Evolutionary conservation across 2,797 vertebrate species (phyloP).

Genomic region (Enteromius afrohamiltoni): DNA sequence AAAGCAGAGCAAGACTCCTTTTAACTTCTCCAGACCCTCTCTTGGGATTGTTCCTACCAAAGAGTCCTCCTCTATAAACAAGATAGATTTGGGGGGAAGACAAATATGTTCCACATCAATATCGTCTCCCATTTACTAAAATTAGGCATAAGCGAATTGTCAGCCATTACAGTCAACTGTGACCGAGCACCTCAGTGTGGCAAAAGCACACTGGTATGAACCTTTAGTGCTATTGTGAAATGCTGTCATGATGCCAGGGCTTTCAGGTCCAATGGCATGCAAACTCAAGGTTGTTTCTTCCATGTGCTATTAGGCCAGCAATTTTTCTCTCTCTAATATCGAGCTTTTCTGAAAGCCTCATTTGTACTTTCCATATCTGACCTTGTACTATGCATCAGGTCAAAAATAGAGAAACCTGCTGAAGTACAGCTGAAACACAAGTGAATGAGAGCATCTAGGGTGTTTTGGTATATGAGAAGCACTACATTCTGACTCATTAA

Average conservation of each 20-base stretch:
- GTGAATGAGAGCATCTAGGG: not conserved
- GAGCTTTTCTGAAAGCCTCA: slow-evolving; percentile 36
- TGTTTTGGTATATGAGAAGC: slow-evolving; percentile 43
- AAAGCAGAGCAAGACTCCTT: slow-evolving; percentile 4
- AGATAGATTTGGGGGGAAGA: slow-evolving; percentile 36
- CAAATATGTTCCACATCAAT: slow-evolving; percentile 37
- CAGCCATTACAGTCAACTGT: slow-evolving; percentile 56
- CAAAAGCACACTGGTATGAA: slow-evolving; percentile 38
- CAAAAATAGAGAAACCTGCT: slow-evolving; percentile 18
- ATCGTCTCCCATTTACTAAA: slow-evolving; percentile 50
- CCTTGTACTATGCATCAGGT: slow-evolving; percentile 11
- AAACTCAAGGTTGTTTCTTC: slow-evolving; percentile 32
- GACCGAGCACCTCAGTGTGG: slow-evolving; percentile 51
- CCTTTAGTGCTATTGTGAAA: slow-evolving; percentile 33
- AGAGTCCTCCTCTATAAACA: slow-evolving; percentile 24
- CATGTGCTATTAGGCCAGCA: slow-evolving; percentile 14
- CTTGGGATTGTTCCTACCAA: slow-evolving; percentile 22
- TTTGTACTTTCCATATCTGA: slow-evolving; percentile 23
- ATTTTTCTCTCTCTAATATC: slow-evolving; percentile 28
- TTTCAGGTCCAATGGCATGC: slow-evolving; percentile 30
- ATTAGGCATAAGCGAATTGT: slow-evolving; percentile 56
- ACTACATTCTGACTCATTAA: slow-evolving; percentile 57
- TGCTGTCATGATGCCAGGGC: slow-evolving; percentile 43
- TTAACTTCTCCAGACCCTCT: not conserved
- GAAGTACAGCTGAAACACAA: slow-evolving; percentile 24